These are phyloP conservation scores for Pterostichus niger DNA, from an alignment of 2,888 invertebrate genomes.

Conservation along the genomic window DNA sequence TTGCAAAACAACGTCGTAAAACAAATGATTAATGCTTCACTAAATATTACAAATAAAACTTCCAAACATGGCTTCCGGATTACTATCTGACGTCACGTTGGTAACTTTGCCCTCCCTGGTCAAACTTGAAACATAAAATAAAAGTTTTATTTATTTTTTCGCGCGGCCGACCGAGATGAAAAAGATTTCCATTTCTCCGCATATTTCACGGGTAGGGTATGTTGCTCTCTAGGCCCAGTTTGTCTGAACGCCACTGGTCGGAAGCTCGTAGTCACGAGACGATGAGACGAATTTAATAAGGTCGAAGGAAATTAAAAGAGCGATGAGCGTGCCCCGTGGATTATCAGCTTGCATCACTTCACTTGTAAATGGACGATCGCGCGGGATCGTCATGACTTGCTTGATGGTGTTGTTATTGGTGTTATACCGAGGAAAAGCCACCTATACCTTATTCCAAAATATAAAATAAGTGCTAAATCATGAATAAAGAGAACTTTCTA, in stretches of 20 bases:
- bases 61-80: slow-evolving; percentile 62
- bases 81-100: slow-evolving; percentile 44
- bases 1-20: slow-evolving; percentile 63
- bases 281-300: slow-evolving; percentile 69
- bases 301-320: slow-evolving; percentile 69
- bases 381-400: not conserved
- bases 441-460: not conserved
- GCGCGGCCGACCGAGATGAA: slow-evolving; percentile 16
- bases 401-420: slow-evolving; percentile 14
- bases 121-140: slow-evolving; percentile 66
- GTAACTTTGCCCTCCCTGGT: slow-evolving; percentile 30
- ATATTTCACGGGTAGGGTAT: slow-evolving; percentile 24
- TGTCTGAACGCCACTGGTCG: slow-evolving; percentile 66
- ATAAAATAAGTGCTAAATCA: too few relatives aligned
- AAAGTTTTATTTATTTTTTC: slow-evolving; percentile 58
- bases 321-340: slow-evolving; percentile 66
- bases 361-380: not conserved
- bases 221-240: slow-evolving; percentile 14
- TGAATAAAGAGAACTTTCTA: too few relatives aligned
- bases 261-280: slow-evolving; percentile 67
- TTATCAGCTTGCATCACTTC: slow-evolving; percentile 65
- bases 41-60: slow-evolving; percentile 67
- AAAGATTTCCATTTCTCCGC: slow-evolving; percentile 59
- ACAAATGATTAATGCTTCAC: slow-evolving; percentile 64
- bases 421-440: not conserved